Percentiles rank a stretch among this genome's conserved stretches.
Conservation (phyloP, 2,797 vertebrate genomes). For the Merluccius polli region DNA sequence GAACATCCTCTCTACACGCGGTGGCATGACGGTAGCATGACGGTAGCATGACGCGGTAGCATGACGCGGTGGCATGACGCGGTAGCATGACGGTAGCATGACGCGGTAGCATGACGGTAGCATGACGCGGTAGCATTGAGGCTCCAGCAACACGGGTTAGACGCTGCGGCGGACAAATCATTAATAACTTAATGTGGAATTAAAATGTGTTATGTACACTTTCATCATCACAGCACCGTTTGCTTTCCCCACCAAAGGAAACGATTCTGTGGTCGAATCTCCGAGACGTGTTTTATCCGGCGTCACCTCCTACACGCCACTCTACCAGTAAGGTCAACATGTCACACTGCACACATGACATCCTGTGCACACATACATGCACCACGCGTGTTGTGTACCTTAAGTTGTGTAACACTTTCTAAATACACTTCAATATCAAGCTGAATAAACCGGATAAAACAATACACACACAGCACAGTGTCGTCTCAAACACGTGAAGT, state of each 20-base stretch:
- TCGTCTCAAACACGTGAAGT: background rate
- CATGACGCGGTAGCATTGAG: background rate
- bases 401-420: background rate
- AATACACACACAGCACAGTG: background rate
- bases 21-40: too few relatives aligned
- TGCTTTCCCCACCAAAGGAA: background rate
- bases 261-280: background rate
- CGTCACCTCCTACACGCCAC: background rate
- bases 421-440: background rate
- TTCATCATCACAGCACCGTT: background rate
- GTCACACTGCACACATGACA: background rate
- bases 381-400: too few relatives aligned
- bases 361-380: background rate
- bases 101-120: too few relatives aligned
- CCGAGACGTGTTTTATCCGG: background rate
- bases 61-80: too few relatives aligned
- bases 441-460: background rate
- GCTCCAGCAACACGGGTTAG: background rate
- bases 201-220: slow-evolving; percentile 7
- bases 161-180: background rate
- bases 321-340: background rate
- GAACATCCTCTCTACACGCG: background rate
- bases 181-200: slow-evolving; percentile 8
- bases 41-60: too few relatives aligned
- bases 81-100: too few relatives aligned